Conservation (phyloP, 2,888 invertebrate genomes). For the Penaeus monodon region DNA sequence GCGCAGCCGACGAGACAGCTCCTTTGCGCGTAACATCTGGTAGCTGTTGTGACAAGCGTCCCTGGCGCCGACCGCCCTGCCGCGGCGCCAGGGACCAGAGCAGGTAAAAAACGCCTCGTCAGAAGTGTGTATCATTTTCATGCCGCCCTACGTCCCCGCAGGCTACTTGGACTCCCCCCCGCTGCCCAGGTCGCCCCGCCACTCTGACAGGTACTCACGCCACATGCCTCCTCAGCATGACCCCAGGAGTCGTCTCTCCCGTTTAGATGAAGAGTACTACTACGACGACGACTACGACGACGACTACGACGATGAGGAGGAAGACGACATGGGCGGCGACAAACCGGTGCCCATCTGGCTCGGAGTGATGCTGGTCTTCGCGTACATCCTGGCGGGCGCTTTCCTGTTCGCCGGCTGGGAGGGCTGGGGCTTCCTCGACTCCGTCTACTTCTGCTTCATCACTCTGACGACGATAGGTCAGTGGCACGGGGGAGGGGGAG, state of each 20-base stretch:
- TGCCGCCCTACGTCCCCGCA: constrained; percentile 15
- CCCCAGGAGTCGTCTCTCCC: constrained; percentile 73
- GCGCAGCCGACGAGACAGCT: no score
- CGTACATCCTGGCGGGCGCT: constrained; percentile 90
- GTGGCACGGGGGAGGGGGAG: not conserved
- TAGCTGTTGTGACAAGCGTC: no score
- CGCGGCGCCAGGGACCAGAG: no score
- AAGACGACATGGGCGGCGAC: constrained; percentile 69
- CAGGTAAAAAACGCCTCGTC: no score
- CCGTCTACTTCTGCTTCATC: constrained; percentile 94
- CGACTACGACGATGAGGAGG: constrained; percentile 66
- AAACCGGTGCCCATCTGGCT: constrained; percentile 83
- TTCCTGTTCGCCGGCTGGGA: constrained; percentile 88
- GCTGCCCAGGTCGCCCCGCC: constrained; percentile 63
- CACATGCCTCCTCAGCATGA: constrained; percentile 63
- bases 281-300: constrained; percentile 72
- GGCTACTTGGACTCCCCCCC: constrained; percentile 59
- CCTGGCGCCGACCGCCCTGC: no score
- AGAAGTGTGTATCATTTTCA: not conserved
- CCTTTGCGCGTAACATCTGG: no score
- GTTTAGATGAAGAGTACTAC: constrained; percentile 72
- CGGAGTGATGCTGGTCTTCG: constrained; percentile 87
- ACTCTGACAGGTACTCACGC: constrained; percentile 65
- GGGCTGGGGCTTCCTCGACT: constrained; percentile 86
- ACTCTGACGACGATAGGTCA: constrained; percentile 87